Evolutionary conservation across 1,140 invertebrate genomes (phyloP), one percentile per base, ranked within the genome.

Genomic region (honey bee (Apis mellifera)): DNA sequence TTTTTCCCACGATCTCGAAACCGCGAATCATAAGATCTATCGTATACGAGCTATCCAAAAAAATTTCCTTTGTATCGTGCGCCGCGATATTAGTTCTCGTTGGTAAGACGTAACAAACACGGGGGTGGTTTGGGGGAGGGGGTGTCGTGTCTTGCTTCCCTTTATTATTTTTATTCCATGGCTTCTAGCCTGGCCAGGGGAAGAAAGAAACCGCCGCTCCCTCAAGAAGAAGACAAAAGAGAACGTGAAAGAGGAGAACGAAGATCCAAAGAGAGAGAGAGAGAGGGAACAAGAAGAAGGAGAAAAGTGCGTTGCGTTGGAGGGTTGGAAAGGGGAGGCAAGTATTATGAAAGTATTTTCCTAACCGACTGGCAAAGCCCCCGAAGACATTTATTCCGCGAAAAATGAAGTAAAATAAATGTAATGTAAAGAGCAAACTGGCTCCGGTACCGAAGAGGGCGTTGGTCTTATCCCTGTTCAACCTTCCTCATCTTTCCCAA

Each of bases 401-500:
- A 90, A 86, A 90, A 90, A 90, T 90, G 78, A 84, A 90, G 89
- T 89, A 87, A 90, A 90, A 90, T 90, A 90, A 90, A 90, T 89
- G 82, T 90, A 90, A 90, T 86, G 89, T 88, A 87, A 90, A 90
- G 77, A 82, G 89, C 82, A 90, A 90, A 90, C 88, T 79, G 74
- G 66, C 74, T 78, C 57, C 32, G 85, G 78, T 80, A 84, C 65
- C 65, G 68, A 85, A 65, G 64, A 60, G 73, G 79, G 79, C 79
- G 72, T 76, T 76, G 79, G 72, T 81, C 72, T 42, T 55, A 21
- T 26, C 50, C 82, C 21, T 59, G 48, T 42, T n/a, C 68, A 3
- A 21, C 19, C 50, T 54, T 54, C 55, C 72, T 64, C 70, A 74
- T 74, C 79, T 82, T 73, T 77, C 81, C 81, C 72, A 66, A 59